Evolutionary conservation across 2,888 invertebrate species (phyloP), one percentile per base, ranked within the genome.

Genomic region (Pandemis corylana): DNA sequence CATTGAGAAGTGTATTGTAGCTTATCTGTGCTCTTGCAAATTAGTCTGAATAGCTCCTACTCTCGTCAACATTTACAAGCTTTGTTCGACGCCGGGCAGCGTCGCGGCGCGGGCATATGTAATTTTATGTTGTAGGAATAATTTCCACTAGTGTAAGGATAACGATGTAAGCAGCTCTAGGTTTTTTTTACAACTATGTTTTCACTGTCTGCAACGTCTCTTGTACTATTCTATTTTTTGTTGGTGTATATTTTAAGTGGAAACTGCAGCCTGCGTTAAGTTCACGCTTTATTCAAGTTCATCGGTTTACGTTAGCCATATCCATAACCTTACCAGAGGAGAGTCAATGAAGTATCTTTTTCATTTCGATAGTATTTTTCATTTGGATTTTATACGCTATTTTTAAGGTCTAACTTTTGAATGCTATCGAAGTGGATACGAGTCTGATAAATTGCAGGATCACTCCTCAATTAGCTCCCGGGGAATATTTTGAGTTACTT

Each of bases 41-140:
- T 12, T 28, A 5, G 28, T 59, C 59, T 59, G 59, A 59, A 59
- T 12, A 59, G 59, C 28, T 59, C 28, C 59, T 10, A 59, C 59
- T 12, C 9, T 56, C 53, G 53, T 15, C 20, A 2, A 51, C 51
- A 6, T 51, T 10, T 59, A 59, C 59, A 59, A 28, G 63, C 73
- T 68, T 69, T 69, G 69, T 76, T 79, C 56, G 13, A n/a, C 70
- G 51, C 72, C 78, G 80, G 75, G 78, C 75, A 71, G 78, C 81
- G 83, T 73, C 82, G 86, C 84, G 84, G 84, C 78, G 79, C 78
- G 83, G 87, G 84, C 80, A 79, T 84, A 83, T 89, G 82, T 88
- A 85, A 89, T 89, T 89, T 89, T 91, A 90, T 90, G 88, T 90
- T 91, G 88, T 92, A 92, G 92, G 84, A 87, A 88, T 91, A 91